phyloP scores from a whole-genome alignment of 2,113 vertebrate genomes.

The Anguilla rostrata region DNA sequence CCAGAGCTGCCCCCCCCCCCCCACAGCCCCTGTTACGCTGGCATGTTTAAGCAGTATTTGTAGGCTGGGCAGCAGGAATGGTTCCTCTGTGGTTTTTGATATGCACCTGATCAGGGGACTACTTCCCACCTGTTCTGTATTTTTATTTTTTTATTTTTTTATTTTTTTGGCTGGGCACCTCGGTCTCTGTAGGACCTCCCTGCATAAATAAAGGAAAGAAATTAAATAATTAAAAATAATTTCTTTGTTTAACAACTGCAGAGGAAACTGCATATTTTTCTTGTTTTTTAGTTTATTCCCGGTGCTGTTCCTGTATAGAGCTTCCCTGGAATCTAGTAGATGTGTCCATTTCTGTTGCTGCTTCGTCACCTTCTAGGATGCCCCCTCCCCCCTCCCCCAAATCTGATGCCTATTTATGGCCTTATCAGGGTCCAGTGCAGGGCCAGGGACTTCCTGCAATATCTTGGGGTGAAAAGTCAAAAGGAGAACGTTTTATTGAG shows the following conservation, averaged over 20 bases:
- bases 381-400: not conserved
- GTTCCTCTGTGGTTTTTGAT: not conserved
- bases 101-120: not conserved
- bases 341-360: not conserved
- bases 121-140: not conserved
- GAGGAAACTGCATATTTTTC: not conserved
- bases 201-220: no score
- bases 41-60: not conserved
- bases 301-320: not conserved
- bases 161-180: not conserved
- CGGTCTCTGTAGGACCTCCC: no score
- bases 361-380: constrained; percentile 11
- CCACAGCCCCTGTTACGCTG: constrained; percentile 33
- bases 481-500: not conserved
- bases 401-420: no score
- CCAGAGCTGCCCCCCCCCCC: constrained; percentile 35
- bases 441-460: not conserved
- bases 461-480: no score
- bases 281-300: constrained; percentile 9
- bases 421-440: constrained; percentile 9
- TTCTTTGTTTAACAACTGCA: not conserved
- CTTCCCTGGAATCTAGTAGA: constrained; percentile 20
- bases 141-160: not conserved
- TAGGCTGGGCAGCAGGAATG: constrained; percentile 11
- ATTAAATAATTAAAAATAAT: not conserved